These are phyloP conservation scores for Cololabis saira DNA, from an alignment of 2,113 vertebrate species.

Conservation along the genomic window DNA sequence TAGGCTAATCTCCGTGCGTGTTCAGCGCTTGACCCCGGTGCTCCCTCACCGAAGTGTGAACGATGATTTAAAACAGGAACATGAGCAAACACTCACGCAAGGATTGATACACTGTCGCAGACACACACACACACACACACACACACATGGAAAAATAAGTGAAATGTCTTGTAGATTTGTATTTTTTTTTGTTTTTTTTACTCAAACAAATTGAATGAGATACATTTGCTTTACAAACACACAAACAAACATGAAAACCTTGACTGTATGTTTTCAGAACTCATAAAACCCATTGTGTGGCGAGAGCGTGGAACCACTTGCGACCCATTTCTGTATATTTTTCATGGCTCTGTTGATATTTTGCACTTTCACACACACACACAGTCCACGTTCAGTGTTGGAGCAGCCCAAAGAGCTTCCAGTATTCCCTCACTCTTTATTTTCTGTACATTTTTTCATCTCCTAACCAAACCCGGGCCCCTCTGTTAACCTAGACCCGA, in stretches of 20 bases:
- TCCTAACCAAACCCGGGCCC: constrained; percentile 57
- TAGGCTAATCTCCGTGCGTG: constrained; percentile 44
- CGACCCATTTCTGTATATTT: constrained; percentile 54
- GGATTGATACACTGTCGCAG: constrained; percentile 18
- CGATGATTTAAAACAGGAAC: constrained; percentile 66
- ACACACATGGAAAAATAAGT: neutral
- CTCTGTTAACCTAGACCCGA: constrained; percentile 47
- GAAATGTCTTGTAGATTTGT: neutral
- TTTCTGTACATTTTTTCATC: constrained; percentile 50
- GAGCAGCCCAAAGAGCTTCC: constrained; percentile 1
- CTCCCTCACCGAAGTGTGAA: constrained; percentile 63
- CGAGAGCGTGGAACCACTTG: constrained; percentile 51
- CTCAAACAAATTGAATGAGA: constrained; percentile 42
- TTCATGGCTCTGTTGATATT: constrained; percentile 61
- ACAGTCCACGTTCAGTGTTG: constrained; percentile 38
- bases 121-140: constrained; percentile 12
- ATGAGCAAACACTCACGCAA: constrained; percentile 20
- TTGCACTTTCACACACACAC: constrained; percentile 42
- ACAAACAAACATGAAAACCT: constrained; percentile 31
- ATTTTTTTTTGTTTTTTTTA: constrained; percentile 1
- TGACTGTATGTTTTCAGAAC: constrained; percentile 58
- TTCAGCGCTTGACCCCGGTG: constrained; percentile 50
- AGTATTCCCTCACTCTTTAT: constrained; percentile 47
- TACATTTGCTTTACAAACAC: constrained; percentile 29
- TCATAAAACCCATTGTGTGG: constrained; percentile 47